Base-by-base conservation (phyloP, 2,113 vertebrate species). In the Marmota flaviventris region DNA sequence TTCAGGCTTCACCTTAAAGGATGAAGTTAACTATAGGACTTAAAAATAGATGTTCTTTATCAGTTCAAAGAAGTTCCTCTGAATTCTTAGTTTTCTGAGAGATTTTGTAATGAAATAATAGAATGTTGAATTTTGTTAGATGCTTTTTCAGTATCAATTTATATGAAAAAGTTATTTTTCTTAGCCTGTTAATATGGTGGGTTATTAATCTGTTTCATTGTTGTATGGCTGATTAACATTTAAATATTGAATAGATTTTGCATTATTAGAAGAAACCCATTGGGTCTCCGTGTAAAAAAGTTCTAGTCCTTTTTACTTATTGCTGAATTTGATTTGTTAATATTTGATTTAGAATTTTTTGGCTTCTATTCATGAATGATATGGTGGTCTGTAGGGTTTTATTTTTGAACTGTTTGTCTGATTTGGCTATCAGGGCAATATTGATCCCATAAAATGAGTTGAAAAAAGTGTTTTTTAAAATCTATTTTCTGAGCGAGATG, bases 1-100 rank as follows among this genome's bases (percentile, higher is more conserved):
- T 61, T 39, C 13, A 94, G 22, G 22, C 2, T 82, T 82, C 29
- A 32, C 27, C 11, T 87, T 51, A 70, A 61, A 83, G 22, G 69
- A 63, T 51, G 16, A 51, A 32, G 51, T 61, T 81, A 73, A 29
- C 73, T 45, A 11, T 48, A 87, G 73, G 51, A n/a, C 56, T 78
- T 69, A 32, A 65, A 95, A 56, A 75, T 32, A 79, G 53, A 18
- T 58, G 4, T 58, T 93, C 8, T 72, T 89, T 42, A 39, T 42
- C 27, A 85, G 65, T 27, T 29, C 73, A 81, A 48, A 39, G 42
- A 45, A 53, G 27, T 72, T 78, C 65, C 11, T 86, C 12, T 88
- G 22, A 56, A 67, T 73, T 90, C 61, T 63, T 91, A 10, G 76
- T 92, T 87, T 94, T 53, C 69, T 29, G 76, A 86, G 70, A 81